phyloP scores from a whole-genome alignment of 37 sponge, comb jelly and placozoan genomes.

The Eunapius fragilis region DNA sequence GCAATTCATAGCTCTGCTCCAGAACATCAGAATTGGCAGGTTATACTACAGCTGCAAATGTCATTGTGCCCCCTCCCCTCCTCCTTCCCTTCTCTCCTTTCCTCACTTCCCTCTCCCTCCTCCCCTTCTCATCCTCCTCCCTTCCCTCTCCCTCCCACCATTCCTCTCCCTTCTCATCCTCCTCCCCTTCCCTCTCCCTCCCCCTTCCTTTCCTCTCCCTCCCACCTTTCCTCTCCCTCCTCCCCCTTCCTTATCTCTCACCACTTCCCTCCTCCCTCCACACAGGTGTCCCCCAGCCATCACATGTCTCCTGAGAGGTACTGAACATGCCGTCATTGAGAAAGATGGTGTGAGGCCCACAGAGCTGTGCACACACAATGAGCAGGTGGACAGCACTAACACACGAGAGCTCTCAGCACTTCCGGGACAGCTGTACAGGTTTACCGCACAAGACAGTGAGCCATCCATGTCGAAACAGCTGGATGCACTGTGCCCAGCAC shows the following conservation, averaged over 20 bases:
- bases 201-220: background rate
- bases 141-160: background rate
- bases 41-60: background rate
- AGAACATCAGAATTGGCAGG: conserved; percentile 85
- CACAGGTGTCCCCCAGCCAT: conserved; percentile 73
- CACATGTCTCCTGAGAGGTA: conserved; percentile 26
- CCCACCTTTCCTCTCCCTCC: background rate
- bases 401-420: conserved; percentile 45
- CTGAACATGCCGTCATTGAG: conserved; percentile 60
- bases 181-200: background rate
- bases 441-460: conserved; percentile 65
- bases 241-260: no score
- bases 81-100: background rate
- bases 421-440: conserved; percentile 32
- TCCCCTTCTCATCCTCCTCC: background rate
- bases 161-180: background rate
- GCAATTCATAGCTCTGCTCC: conserved; percentile 78
- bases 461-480: conserved; percentile 25
- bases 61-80: background rate
- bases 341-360: conserved; percentile 75
- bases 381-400: conserved; percentile 75
- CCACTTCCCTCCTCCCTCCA: background rate
- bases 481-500: conserved; percentile 60
- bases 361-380: conserved; percentile 80
- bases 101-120: background rate